These are phyloP conservation scores for Lordiphosa fenestrarum DNA, from an alignment of 2,888 invertebrate genomes.

Conservation along the genomic window DNA sequence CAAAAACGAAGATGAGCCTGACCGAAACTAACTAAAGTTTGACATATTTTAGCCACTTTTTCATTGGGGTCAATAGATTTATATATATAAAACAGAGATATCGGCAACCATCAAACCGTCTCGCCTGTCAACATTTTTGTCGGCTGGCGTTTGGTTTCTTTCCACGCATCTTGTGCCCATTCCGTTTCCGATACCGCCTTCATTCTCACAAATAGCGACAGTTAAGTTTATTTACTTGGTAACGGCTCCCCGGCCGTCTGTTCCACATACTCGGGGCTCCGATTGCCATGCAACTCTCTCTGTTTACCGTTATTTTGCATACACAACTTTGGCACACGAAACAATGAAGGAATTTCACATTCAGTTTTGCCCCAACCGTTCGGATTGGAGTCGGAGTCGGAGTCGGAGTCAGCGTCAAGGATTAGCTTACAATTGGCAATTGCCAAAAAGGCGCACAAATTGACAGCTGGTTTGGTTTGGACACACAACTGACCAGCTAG, in stretches of 20 bases:
- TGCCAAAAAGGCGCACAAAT: conserved; percentile 42
- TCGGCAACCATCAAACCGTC: no score
- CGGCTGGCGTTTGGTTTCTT: conserved; percentile 26
- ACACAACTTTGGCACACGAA: conserved; percentile 18
- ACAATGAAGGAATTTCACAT: conserved; percentile 46
- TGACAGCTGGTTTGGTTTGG: conserved; percentile 62
- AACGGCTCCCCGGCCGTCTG: conserved; percentile 33
- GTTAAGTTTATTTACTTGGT: conserved; percentile 71
- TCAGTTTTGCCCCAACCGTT: not conserved
- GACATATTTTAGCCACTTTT: no score
- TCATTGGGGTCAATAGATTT: no score
- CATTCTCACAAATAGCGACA: conserved; percentile 58
- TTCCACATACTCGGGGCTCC: conserved; percentile 8
- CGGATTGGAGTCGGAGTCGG: not conserved
- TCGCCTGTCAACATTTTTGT: conserved; percentile 14
- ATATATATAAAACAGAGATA: no score
- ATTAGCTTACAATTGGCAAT: conserved; percentile 40
- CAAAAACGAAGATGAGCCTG: no score
- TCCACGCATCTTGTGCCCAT: conserved; percentile 2
- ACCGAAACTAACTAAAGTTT: no score
- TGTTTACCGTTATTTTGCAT: conserved; percentile 49
- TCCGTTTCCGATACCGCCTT: not conserved
- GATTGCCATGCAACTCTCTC: conserved; percentile 58
- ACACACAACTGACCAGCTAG: conserved; percentile 46
- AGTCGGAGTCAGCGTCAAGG: not conserved